Conservation (phyloP, 2,797 vertebrate species). For the Gallinago stenura region DNA sequence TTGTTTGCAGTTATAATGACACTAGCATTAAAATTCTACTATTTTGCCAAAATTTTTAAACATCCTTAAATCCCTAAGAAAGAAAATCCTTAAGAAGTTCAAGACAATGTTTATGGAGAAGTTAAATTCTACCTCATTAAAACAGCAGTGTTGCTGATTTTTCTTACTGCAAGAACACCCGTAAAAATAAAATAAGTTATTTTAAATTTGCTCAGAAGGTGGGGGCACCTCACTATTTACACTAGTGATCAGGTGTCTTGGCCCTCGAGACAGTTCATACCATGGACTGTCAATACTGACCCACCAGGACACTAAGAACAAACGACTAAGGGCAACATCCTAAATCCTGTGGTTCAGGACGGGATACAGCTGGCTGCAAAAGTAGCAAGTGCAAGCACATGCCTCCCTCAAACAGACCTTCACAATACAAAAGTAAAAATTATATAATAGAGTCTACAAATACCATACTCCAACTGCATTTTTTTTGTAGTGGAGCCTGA, state of each 20-base stretch:
- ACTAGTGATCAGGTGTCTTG: neutral
- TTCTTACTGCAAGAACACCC: neutral
- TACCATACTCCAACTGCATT: neutral
- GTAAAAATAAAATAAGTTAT: neutral
- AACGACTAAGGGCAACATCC: accelerated
- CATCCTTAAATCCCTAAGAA: neutral
- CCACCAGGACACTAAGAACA: neutral
- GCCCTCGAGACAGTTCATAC: neutral
- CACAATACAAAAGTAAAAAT: neutral
- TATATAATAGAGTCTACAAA: neutral
- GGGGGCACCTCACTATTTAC: neutral
- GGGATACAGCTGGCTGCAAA: neutral
- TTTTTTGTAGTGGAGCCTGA: neutral
- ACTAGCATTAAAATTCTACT: neutral
- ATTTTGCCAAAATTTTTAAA: neutral
- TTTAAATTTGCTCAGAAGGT: neutral
- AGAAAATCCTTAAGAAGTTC: neutral
- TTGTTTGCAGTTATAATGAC: neutral
- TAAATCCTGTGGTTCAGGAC: neutral
- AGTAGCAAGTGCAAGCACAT: neutral
- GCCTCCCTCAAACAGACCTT: neutral
- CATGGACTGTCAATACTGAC: neutral
- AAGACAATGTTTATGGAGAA: neutral
- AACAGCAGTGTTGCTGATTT: neutral
- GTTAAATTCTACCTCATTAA: neutral